phyloP scores from a whole-genome alignment of 2,888 invertebrate species.

The Amblyteles armatorius region DNA sequence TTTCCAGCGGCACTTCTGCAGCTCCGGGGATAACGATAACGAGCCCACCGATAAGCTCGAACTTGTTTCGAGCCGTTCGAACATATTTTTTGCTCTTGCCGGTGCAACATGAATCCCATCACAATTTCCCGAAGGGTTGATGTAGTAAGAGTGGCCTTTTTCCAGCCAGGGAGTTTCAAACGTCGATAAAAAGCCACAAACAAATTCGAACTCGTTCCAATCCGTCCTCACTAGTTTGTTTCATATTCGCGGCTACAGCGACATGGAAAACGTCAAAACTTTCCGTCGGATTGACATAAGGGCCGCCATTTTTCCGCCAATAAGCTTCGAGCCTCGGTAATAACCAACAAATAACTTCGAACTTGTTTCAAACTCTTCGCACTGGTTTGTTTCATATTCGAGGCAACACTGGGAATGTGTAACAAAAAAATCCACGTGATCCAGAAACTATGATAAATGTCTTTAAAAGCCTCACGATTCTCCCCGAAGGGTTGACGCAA shows the following conservation, averaged over 20 bases:
- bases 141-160: not conserved
- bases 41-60: not conserved
- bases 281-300: not conserved
- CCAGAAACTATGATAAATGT: conserved; percentile 5
- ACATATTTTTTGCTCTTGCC: not conserved
- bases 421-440: not conserved
- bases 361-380: not conserved
- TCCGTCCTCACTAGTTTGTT: not conserved
- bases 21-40: too few species aligned
- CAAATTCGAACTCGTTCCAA: not conserved
- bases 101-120: not conserved
- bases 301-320: not conserved
- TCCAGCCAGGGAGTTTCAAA: not conserved
- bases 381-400: not conserved
- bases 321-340: not conserved
- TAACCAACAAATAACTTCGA: not conserved
- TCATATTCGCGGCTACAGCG: not conserved
- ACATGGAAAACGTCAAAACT: not conserved
- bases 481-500: not conserved
- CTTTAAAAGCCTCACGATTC: not conserved
- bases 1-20: not conserved
- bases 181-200: not conserved
- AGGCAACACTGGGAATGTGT: not conserved
- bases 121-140: not conserved
- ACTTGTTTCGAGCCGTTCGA: not conserved